Base-by-base conservation (phyloP, 2,888 invertebrate species). In the Drosophila leonis region DNA sequence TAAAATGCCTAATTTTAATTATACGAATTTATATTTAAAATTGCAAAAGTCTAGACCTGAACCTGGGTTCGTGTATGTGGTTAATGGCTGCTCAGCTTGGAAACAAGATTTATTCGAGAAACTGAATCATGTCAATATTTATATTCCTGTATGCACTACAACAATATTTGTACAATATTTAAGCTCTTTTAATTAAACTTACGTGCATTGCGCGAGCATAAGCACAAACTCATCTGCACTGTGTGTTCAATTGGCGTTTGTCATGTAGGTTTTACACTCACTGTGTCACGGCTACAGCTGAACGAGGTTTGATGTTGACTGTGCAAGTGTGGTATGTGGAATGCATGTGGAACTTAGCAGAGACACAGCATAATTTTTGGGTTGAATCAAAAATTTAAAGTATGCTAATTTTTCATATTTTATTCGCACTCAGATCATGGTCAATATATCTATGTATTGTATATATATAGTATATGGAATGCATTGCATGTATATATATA, bases 391-490 rank as follows among this genome's bases (percentile, higher is more conserved):
- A 48, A 33, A 41, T n/a, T 8, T 31, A 31, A 35, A 41, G 35
- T 7, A 12, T n/a, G 9, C 39, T 7, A 2, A 4, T 10, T 41
- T n/a, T n/a, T 20, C 6, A 20, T 46, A 24, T 51, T 76, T 76
- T 76, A 76, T 69, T 76, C 49, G 65, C 52, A 59, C 54, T 64
- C 55, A 51, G 42, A 61, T 61, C 31, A 57, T 56, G 54, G 42
- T 55, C 59, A 62, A 64, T 75, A 64, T 59, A 75, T 74, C 10
- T 15, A 44, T 31, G 20, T 60, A 52, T 54, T 37, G 39, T 27
- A 29, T 29, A 54, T 29, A 54, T 55, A 41, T 33, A 13, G 29
- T 72, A 29, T 56, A 51, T 51, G 33, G 31, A 55, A 46, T 46
- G 46, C 46, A 39, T 4, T 51, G 35, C 35, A 37, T 24, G 29